Base-by-base conservation (phyloP, 2,797 vertebrate genomes). In the Podarcis lilfordi region DNA sequence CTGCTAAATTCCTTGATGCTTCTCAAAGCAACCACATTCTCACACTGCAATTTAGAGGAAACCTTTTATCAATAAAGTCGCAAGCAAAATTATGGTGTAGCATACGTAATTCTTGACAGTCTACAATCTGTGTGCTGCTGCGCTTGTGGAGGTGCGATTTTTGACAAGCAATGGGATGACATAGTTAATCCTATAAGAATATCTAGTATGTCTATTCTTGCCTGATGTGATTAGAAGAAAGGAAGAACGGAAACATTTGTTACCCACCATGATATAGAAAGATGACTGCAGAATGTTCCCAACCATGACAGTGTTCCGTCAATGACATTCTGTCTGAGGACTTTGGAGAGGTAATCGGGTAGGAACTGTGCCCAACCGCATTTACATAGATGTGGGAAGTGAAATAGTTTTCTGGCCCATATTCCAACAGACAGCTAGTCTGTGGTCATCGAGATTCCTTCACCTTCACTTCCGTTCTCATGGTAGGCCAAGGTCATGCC, bases 41-140 rank as follows among this genome's bases (percentile, higher is more conserved):
- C 89, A 87, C 89, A 93, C 92, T 93, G 89, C 85, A 1, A 92
- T 91, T 86, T 91, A 87, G 89, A 92, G 85, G 90, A 95, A 95
- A 94, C 94, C 94, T 93, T 81, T 95, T 93, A 93, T 92, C 92
- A 93, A 94, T 93, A 91, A 93, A 94, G 91, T 35, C 82, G 85
- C 87, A 95, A 95, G 90, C 91, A 94, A 94, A 94, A 84, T 88
- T 86, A 89, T 91, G 92, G 82, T 87, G 66, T 0, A 85, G 64
- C 3, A 84, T 87, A 84, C 91, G 89, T 82, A 91, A 92, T 91
- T 92, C 85, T 92, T 94, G 90, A 91, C 95, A 91, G 78, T 71
- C 89, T 0, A 0, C 45, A 29, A 87, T 91, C 88, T 23, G 50
- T 10, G 27, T 0, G 55, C n/a, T 37, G 6, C 23, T 85, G 86